These are phyloP conservation scores for Lepidochitona cinerea DNA, from an alignment of 2,888 invertebrate genomes.

Conservation along the genomic window DNA sequence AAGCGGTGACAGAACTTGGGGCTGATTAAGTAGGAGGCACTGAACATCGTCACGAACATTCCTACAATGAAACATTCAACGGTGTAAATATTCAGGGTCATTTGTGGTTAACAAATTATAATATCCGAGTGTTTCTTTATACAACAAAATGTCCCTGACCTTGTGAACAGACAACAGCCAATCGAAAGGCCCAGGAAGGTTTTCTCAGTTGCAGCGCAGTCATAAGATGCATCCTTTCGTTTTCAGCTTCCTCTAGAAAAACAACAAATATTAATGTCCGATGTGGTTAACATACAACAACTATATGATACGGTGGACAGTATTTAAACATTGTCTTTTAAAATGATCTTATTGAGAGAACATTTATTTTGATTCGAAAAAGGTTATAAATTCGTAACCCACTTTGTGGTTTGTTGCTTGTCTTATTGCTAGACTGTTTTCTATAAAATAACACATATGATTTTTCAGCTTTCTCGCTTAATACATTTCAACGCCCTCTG, in stretches of 20 bases:
- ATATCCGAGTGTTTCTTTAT: background rate
- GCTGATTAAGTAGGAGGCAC: slow-evolving; percentile 37
- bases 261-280: too few relatives aligned
- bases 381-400: too few relatives aligned
- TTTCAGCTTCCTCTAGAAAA: slow-evolving; percentile 47
- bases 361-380: too few relatives aligned
- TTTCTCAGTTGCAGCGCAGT: slow-evolving; percentile 43
- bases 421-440: too few relatives aligned
- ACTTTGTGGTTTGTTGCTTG: too few relatives aligned
- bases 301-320: too few relatives aligned
- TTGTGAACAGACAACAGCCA: slow-evolving; percentile 39
- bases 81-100: background rate
- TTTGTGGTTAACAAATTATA: background rate
- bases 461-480: too few relatives aligned
- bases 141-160: slow-evolving; percentile 14
- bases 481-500: too few relatives aligned
- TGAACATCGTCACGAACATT: slow-evolving; percentile 37
- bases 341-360: too few relatives aligned
- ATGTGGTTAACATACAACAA: too few relatives aligned
- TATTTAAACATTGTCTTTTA: too few relatives aligned
- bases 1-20: slow-evolving; percentile 47
- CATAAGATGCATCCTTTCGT: slow-evolving; percentile 54
- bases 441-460: too few relatives aligned
- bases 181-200: slow-evolving; percentile 38
- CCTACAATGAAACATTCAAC: slow-evolving; percentile 13